Evolutionary conservation across 1,140 invertebrate species (phyloP).

Genomic region (Bombus superbus): DNA sequence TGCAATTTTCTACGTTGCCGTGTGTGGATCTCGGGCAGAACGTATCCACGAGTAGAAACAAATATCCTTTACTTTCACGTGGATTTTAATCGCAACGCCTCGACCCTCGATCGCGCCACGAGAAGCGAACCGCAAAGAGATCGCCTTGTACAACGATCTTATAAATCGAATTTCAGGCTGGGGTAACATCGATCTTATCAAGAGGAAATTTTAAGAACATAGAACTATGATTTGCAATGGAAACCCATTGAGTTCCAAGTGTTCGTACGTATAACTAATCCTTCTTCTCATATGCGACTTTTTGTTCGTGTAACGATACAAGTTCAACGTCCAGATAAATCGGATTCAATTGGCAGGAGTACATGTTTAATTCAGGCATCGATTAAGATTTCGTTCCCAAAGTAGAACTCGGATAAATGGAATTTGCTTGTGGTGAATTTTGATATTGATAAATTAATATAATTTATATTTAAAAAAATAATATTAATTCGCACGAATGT

Average conservation of each 20-base stretch:
- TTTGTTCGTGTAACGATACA: neutral
- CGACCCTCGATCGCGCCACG: constrained; percentile 11
- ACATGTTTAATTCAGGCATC: neutral
- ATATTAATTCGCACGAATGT: neutral
- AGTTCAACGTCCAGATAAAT: neutral
- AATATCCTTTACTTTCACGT: constrained; percentile 64
- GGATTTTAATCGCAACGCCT: constrained; percentile 7
- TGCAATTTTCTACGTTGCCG: constrained; percentile 45
- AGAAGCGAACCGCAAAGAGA: neutral
- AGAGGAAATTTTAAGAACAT: neutral
- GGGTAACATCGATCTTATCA: neutral
- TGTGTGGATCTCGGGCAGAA: neutral
- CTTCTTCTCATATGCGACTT: too few relatives aligned
- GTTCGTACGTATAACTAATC: too few relatives aligned
- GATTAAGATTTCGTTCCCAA: too few relatives aligned
- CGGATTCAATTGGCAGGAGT: neutral
- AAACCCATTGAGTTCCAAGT: neutral
- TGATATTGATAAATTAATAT: neutral
- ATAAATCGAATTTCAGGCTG: neutral
- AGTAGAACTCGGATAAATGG: too few relatives aligned
- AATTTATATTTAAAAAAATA: too few relatives aligned
- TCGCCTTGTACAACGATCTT: neutral
- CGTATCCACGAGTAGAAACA: constrained; percentile 5
- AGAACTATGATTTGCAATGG: neutral
- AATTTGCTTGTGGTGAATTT: neutral